Conservation (phyloP, 2,888 invertebrate genomes). For the Unio pictorum region DNA sequence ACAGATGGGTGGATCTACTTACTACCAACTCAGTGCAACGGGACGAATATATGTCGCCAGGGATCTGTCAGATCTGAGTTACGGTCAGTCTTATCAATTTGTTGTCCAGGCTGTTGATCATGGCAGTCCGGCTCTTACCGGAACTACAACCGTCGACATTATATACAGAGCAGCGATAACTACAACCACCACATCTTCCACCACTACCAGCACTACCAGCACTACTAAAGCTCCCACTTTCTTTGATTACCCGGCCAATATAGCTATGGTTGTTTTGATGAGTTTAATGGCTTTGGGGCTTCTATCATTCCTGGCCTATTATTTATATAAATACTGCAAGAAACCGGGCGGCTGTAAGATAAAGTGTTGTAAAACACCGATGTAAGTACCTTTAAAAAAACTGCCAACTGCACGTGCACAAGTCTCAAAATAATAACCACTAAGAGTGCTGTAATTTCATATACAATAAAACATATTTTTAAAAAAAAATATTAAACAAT, state of each 20-base stretch:
- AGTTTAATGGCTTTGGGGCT: constrained; percentile 1
- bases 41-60: constrained; percentile 6
- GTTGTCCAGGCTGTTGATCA: constrained; percentile 29
- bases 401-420: no score
- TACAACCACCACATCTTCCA: background rate
- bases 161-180: constrained; percentile 16
- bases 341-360: background rate
- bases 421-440: no score
- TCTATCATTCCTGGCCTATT: constrained; percentile 1
- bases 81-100: constrained; percentile 25
- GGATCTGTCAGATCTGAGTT: constrained; percentile 15
- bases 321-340: background rate
- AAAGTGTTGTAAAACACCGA: no score
- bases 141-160: constrained; percentile 29
- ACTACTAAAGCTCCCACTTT: constrained; percentile 2
- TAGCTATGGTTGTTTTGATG: constrained; percentile 8
- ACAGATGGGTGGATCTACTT: background rate
- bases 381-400: no score
- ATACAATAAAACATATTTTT: no score
- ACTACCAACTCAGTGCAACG: constrained; percentile 14
- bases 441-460: no score
- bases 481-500: no score
- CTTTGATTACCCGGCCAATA: constrained; percentile 16
- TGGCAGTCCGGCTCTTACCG: constrained; percentile 22
- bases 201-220: background rate